Evolutionary conservation across 1,140 invertebrate species (phyloP), one percentile per base, ranked within the genome.

Genomic region (Nasonia longicornis): DNA sequence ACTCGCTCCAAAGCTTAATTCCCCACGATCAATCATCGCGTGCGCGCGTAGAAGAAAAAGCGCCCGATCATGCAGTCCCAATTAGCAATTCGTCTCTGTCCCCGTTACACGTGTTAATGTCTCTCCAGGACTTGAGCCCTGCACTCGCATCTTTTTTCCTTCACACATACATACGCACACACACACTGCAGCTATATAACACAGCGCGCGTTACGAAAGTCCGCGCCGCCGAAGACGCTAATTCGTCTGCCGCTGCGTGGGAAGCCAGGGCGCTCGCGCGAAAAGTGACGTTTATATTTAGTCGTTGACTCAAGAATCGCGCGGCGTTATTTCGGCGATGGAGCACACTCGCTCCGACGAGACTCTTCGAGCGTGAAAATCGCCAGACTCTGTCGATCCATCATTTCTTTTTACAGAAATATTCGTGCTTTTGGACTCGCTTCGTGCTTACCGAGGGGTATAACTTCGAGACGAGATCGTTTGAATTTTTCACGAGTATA

Each of bases 231-330:
- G 58, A 72, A 70, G n/a, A 22, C n/a, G 69, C 48, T 79, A 79
- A 79, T 63, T 79, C 77, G 20, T 70, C 52, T 38, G 69, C 0
- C 14, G 12, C 20, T 73, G 77, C 48, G 52, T 79, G 76, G 42
- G 73, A 70, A 38, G 71, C 52, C 64, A 52, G 75, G 35, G 77
- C 63, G 67, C 31, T 45, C 77, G 66, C 63, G 64, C 77, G 38
- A 81, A 84, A 84, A 85, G 77, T 77, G 52, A 77, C 52, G 64
- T 78, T 83, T 87, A 87, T 87, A 85, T 86, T 87, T 86, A 87
- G 85, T 81, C 67, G 16, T 38, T 80, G 85, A 86, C 78, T 85
- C 86, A 86, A 70, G 48, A 73, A 31, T 14, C 67, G 26, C 64
- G 14, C 3, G 3, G 22, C 64, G 64, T 29, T 83, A 85, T 84